Base-by-base conservation (phyloP, 2,113 vertebrate genomes). In the Nothobranchius furzeri region DNA sequence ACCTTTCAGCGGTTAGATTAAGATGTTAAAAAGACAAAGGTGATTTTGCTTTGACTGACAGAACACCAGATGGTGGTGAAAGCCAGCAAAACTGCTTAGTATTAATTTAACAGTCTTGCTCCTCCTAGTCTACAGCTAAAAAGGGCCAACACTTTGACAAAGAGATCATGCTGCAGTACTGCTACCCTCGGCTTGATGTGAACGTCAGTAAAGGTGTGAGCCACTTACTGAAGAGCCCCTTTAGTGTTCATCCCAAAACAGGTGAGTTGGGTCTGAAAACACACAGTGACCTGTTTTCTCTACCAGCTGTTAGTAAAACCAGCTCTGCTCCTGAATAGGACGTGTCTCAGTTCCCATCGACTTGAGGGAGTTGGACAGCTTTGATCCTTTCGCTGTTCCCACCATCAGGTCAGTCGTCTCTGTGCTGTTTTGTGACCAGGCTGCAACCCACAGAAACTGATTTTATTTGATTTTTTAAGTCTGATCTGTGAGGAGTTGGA, bases 211-310 rank as follows among this genome's bases (percentile, higher is more conserved):
- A 96, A 90, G 95, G 96, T 2, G 78, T 99, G 1, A 96, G 95
- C 77, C 97, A 99, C 67, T 90, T 99, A 75, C 90, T 99, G 72
- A 99, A 99, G 87, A 99, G 96, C 80, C 98, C 98, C 6, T 99
- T 99, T 81, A 98, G 96, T 9, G 95, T 99, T 17, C 98, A 99
- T 78, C 98, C 98, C 49, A 99, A 98, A 89, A 99, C 98, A 54
- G 96, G 96, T 95, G 36, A 79, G 59, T 14, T 9, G 8, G n/a
- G 35, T 30, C 58, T 36, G 13, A 50, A 37, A 2, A 24, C 24
- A 17, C 9, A 20, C 35, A n/a, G 11, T 6, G 9, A 1, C 2
- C 3, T 20, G 42, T 46, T 43, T 17, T 36, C 24, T 47, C 25
- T 6, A 25, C 24, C 12, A 30, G 20, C 15, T 5, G 17, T 25